Percentiles rank a stretch among this genome's conserved stretches.
Conservation (phyloP, 2,113 vertebrate genomes). For the Gopherus evgoodei region DNA sequence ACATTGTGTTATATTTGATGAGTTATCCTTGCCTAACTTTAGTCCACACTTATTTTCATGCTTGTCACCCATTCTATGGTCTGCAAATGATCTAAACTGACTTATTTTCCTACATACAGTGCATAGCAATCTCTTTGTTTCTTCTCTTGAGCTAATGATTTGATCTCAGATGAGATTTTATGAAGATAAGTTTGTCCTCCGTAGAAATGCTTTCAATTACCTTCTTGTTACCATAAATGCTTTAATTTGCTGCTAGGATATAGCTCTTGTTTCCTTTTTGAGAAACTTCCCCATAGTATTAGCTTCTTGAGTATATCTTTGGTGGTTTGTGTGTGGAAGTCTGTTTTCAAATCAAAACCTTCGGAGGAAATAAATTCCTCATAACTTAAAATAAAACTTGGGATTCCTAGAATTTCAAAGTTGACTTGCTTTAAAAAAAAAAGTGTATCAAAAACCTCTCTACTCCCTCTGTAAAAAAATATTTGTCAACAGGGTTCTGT, state of each 20-base stretch:
- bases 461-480: neutral
- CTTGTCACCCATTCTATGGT: neutral
- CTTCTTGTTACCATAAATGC: conserved; percentile 6
- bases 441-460: accelerated
- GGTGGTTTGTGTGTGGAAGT: neutral
- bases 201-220: conserved; percentile 18
- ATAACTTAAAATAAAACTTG: conserved; percentile 24
- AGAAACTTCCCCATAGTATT: conserved; percentile 21
- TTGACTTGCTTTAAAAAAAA: neutral
- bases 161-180: conserved; percentile 6
- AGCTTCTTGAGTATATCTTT: neutral
- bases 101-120: neutral
- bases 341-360: conserved; percentile 14
- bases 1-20: neutral
- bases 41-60: neutral
- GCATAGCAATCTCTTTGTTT: neutral
- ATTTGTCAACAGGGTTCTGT: accelerated
- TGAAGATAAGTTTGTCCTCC: neutral
- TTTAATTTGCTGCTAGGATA: conserved; percentile 24
- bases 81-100: neutral
- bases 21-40: neutral
- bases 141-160: neutral
- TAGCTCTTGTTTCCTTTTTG: neutral
- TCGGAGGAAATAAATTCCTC: conserved; percentile 17
- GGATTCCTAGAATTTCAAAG: neutral